Conservation (phyloP, 1,140 invertebrate genomes). For the Holotrichia oblita region DNA sequence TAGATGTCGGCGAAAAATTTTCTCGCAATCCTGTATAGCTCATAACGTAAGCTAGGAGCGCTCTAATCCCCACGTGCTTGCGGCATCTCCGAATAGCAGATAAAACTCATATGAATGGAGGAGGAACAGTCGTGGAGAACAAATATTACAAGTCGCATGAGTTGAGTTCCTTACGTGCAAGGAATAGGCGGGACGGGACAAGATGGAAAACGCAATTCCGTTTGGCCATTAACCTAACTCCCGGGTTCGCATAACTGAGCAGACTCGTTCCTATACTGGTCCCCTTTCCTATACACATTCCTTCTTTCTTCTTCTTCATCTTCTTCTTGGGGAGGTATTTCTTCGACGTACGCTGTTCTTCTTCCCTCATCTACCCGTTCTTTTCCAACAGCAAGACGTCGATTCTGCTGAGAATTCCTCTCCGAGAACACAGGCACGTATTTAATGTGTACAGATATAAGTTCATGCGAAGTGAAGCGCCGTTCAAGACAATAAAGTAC, state of each 20-base stretch:
- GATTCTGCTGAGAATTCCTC: neutral
- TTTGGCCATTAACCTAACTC: constrained; percentile 59
- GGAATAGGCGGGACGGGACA: constrained; percentile 59
- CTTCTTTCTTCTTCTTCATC: constrained; percentile 46
- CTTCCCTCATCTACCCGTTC: neutral
- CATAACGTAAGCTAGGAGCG: constrained; percentile 45
- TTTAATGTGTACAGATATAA: constrained; percentile 28
- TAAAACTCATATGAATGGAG: constrained; percentile 58
- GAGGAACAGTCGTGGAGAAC: constrained; percentile 53
- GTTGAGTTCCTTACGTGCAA: constrained; percentile 61
- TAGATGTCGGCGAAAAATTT: constrained; percentile 21
- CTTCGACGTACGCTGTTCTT: constrained; percentile 17
- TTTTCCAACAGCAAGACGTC: constrained; percentile 8
- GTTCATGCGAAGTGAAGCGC: neutral
- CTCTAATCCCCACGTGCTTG: constrained; percentile 56
- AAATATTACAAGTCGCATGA: constrained; percentile 61
- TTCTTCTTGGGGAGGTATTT: neutral
- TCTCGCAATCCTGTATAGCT: constrained; percentile 46
- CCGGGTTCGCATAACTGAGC: constrained; percentile 56
- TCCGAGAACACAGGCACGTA: constrained; percentile 26
- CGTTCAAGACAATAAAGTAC: constrained; percentile 35
- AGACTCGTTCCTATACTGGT: constrained; percentile 50
- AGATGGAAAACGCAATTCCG: constrained; percentile 61
- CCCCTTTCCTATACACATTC: constrained; percentile 39
- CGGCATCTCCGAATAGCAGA: constrained; percentile 55